These are phyloP conservation scores for Cryptocephalus primarius DNA, from an alignment of 2,888 invertebrate genomes.

Conservation along the genomic window DNA sequence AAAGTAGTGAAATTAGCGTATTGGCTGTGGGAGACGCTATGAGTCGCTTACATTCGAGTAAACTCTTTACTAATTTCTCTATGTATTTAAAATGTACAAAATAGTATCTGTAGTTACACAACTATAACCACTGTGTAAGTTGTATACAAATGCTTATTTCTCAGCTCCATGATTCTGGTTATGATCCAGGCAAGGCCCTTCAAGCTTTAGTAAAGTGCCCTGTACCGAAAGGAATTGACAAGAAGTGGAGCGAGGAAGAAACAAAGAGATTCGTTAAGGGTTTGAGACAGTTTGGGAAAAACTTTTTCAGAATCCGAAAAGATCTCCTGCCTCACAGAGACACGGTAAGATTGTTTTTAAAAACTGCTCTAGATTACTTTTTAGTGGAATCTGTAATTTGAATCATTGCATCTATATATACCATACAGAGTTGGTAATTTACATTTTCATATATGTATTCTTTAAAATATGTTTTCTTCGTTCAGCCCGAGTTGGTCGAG, in stretches of 20 bases:
- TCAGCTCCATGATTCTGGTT: conserved; percentile 87
- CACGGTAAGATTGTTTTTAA: conserved; percentile 50
- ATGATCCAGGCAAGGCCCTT: conserved; percentile 92
- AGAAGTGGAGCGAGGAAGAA: conserved; percentile 98
- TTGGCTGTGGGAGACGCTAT: too few relatives aligned
- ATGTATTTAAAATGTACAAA: too few relatives aligned
- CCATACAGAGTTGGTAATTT: too few relatives aligned
- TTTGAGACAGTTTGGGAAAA: conserved; percentile 95
- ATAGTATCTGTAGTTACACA: too few relatives aligned
- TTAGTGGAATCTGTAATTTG: background rate
- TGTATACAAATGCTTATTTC: conserved; percentile 5
- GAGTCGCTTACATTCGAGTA: too few relatives aligned
- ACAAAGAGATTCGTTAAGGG: conserved; percentile 98
- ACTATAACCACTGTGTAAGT: too few relatives aligned
- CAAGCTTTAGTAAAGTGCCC: conserved; percentile 96
- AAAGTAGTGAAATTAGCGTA: too few relatives aligned
- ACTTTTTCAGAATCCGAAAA: conserved; percentile 95
- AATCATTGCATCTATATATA: background rate
- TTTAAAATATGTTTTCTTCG: conserved; percentile 3
- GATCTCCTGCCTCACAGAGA: conserved; percentile 95
- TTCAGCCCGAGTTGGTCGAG: conserved; percentile 86
- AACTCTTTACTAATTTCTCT: too few relatives aligned
- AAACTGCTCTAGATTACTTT: background rate
- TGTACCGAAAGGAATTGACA: conserved; percentile 92
- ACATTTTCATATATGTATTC: too few relatives aligned